Evolutionary conservation across 2,113 vertebrate genomes (phyloP), one percentile per base, ranked within the genome.

Genomic region (Triplophysa tibetana): DNA sequence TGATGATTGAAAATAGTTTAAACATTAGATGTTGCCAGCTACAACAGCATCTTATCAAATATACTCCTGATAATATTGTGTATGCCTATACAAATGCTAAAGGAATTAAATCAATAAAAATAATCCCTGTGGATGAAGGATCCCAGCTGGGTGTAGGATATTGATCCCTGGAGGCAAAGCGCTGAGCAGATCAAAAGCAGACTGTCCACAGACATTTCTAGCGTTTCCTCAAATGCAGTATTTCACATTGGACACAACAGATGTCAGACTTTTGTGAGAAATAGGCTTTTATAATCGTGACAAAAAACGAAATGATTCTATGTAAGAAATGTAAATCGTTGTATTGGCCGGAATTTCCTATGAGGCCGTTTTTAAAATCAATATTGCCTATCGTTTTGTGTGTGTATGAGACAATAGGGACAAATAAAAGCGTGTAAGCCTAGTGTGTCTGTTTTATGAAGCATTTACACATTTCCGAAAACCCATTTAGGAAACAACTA

Each of bases 121-220:
- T 23, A 19, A 45, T 75, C 73, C 73, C 73, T 54, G 48, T 65
- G 75, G 62, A 77, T 16, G 62, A 66, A 29, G 29, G 62, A 64
- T 29, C 75, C 52, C 19, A 48, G 61, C 54, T 64, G 63, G 38
- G 23, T 61, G 23, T 23, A 48, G 33, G 63, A 21, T 68, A 43
- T 52, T 75, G 70, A 66, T 43, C 29, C 62, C 14, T 7, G 17
- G 21, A 38, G 33, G 56, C 29, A 67, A 19, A 68, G 23, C 0
- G 48, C 75, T 77, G 73, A 75, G 75, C 13, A 0, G 7, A 50
- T 65, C 33, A 74, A 58, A 45, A 56, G 23, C 21, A 24, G 38
- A 3, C 54, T 58, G 65, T 63, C 54, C 21, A 63, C 45, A 16
- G 8, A 41, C 23, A 65, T 38, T 23, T 26, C 56, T 29, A 14